Evolutionary conservation across 2,797 vertebrate genomes (phyloP), one percentile per base, ranked within the genome.

Genomic region (Falco berigora): DNA sequence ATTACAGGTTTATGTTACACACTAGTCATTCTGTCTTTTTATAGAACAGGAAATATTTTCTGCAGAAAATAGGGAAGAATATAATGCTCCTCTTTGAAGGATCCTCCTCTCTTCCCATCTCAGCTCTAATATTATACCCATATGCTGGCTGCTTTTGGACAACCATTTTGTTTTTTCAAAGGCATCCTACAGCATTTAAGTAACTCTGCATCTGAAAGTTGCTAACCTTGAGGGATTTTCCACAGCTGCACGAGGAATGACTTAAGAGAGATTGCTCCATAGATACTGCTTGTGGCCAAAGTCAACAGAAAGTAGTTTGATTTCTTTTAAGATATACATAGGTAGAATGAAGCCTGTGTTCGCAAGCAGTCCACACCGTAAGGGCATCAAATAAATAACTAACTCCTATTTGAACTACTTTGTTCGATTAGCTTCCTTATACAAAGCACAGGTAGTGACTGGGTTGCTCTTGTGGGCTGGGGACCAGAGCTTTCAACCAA

Each of bases 261-360:
- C 73, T 90, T 16, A 44, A 63, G 88, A 86, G 73, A 84, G 91
- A 96, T 90, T 95, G 91, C 92, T 96, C 91, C 68, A 85, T 58
- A 95, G 96, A 94, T 94, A 89, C 97, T 97, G 97, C 96, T 97
- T 67, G 24, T 91, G 94, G 97, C 98, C 98, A 98, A 98, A 97
- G 95, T 97, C 98, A 98, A 98, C 98, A 97, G 85, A 88, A 93
- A 94, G 96, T 89, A 97, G 97, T 97, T 98, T 96, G 86, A 94
- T 97, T 98, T 97, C 97, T 97, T 97, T 82, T 91, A 94, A 95
- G 52, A 96, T 95, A 97, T 97, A 97, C 97, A 97, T 96, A 97
- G 98, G 98, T 97, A 98, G 98, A 98, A 97, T 96, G 98, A 98
- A 97, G 97, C 90, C 91, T 98, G 98, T 98, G 98, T 98, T 98